Base-by-base conservation (phyloP, 2,888 invertebrate genomes). In the Lutraria lutraria region DNA sequence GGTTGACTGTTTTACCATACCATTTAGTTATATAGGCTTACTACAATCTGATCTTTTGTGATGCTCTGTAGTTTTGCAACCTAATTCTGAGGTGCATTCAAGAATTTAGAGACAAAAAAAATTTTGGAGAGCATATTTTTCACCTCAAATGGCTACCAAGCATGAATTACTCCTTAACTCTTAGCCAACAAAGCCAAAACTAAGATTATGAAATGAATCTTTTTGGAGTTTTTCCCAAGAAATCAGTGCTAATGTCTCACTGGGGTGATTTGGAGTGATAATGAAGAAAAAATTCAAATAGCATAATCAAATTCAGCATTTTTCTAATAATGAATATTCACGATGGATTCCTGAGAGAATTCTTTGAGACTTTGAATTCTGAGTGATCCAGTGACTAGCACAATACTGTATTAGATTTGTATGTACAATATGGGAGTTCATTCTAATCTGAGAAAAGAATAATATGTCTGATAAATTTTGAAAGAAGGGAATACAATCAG, bases 261-360 rank as follows among this genome's bases (percentile, higher is more conserved):
- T 31, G 34, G 76, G 34, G 76, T 76, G 76, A 76, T 76, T 34
- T 34, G 15, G 31, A 25, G 76, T 76, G 76, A 76, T 76, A 76
- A 76, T 76, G 76, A 31, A 25, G 31, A 76, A 76, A 76, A 76
- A n/a, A 76, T 76, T 76, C 76, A 76, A 76, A 76, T 76, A 76
- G 76, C 76, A 34, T 76, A 76, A 76, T 76, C 76, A 76, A 76
- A 76, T 76, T 76, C 76, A 76, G 31, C 76, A 76, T 76, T 76
- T 76, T 76, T 76, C 34, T 76, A 76, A 76, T 76, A 76, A 76
- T 76, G 76, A 76, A 34, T 34, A 34, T 76, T 76, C 76, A 76
- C 34, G 76, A 34, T 19, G 0, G 21, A 31, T 19, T 10, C 76
- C 19, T 34, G 15, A 10, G 76, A 76, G 76, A 34, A 31, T 31